phyloP scores from a whole-genome alignment of 2,113 vertebrate genomes.

The Strigops habroptila region DNA sequence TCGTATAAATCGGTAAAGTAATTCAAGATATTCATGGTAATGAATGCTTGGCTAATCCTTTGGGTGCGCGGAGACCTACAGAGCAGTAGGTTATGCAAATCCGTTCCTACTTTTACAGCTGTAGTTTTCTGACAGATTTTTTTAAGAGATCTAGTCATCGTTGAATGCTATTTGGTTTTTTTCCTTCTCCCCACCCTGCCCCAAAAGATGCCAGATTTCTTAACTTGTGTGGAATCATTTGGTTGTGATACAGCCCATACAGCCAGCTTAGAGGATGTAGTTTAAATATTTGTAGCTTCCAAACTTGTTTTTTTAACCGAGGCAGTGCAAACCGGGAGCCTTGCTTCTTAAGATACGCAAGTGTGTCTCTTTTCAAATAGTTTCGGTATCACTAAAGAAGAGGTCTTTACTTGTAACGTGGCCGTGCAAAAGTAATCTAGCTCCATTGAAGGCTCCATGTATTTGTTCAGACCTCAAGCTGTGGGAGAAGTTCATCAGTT shows the following conservation, averaged over 20 bases:
- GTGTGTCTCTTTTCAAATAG: not conserved
- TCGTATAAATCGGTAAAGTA: conserved; percentile 70
- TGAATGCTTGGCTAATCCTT: conserved; percentile 72
- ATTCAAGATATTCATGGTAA: conserved; percentile 64
- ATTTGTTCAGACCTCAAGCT: conserved; percentile 15
- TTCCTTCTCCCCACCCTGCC: not conserved
- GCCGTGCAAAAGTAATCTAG: conserved; percentile 23
- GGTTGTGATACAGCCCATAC: not conserved
- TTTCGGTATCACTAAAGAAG: not conserved
- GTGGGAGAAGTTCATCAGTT: conserved; percentile 20
- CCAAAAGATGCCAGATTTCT: conserved; percentile 25
- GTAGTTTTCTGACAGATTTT: conserved; percentile 52
- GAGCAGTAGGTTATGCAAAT: conserved; percentile 71
- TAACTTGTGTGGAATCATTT: conserved; percentile 34
- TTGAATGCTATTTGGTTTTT: not conserved
- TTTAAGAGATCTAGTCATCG: conserved; percentile 6
- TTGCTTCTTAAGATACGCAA: not conserved
- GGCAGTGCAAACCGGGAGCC: not conserved
- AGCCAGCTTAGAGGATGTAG: not conserved
- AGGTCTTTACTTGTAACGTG: not conserved
- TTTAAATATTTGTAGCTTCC: conserved; percentile 10
- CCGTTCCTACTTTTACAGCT: conserved; percentile 67
- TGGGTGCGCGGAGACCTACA: conserved; percentile 59
- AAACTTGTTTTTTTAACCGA: conserved; percentile 1
- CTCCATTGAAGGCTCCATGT: not conserved